These are phyloP conservation scores for Drosophila paulistorum DNA, from an alignment of 1,140 invertebrate genomes.

Conservation along the genomic window DNA sequence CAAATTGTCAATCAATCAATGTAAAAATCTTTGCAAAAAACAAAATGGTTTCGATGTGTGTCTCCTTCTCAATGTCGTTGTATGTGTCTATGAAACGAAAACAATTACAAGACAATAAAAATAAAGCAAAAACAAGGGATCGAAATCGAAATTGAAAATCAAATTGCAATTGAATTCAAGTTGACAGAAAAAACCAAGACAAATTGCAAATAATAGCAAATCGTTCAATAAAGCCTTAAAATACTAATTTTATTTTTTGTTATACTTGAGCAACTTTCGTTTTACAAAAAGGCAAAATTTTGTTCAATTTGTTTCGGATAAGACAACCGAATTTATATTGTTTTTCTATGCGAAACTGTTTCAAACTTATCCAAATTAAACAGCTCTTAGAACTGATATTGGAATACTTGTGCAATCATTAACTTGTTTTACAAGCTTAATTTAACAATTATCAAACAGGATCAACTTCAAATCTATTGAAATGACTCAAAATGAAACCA, in stretches of 20 bases:
- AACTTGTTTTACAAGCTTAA: not conserved
- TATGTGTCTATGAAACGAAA: slow-evolving; percentile 40
- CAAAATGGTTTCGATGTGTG: slow-evolving; percentile 16
- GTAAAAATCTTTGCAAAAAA: slow-evolving; percentile 54
- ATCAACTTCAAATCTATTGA: no score
- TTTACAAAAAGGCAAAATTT: no score
- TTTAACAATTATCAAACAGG: no score
- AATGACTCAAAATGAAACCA: not conserved
- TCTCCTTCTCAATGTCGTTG: slow-evolving; percentile 3
- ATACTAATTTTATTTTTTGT: not conserved
- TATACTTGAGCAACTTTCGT: no score
- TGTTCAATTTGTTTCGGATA: no score
- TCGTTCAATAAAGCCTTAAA: not conserved
- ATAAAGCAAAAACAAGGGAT: not conserved
- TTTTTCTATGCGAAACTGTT: no score
- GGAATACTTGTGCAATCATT: no score
- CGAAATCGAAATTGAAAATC: slow-evolving; percentile 4
- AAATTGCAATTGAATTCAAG: slow-evolving; percentile 18
- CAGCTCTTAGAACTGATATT: no score
- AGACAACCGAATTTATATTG: no score
- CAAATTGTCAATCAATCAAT: slow-evolving; percentile 76
- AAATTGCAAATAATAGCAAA: slow-evolving; percentile 4
- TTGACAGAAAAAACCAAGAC: not conserved
- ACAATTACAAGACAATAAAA: slow-evolving; percentile 53
- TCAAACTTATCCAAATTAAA: no score